These are phyloP conservation scores for Myripristis jacobus DNA, from an alignment of 2,797 vertebrate species.

Conservation along the genomic window DNA sequence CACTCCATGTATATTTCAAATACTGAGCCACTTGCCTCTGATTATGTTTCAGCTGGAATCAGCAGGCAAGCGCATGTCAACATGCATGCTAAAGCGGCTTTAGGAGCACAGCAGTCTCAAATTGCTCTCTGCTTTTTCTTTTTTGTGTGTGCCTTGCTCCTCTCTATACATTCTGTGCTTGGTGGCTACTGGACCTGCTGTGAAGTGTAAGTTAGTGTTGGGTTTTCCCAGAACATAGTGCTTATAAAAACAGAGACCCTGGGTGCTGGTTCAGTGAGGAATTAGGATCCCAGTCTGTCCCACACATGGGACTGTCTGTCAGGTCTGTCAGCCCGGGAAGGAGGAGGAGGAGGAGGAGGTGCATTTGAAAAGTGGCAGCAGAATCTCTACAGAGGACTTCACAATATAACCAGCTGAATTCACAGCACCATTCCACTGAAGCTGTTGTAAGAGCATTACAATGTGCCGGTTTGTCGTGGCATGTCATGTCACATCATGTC, in stretches of 20 bases:
- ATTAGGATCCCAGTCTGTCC: conserved; percentile 47
- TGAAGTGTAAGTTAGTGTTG: conserved; percentile 65
- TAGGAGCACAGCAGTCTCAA: conserved; percentile 18
- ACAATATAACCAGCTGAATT: conserved; percentile 51
- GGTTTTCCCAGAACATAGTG: conserved; percentile 67
- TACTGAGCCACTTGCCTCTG: conserved; percentile 12
- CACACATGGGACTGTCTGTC: conserved; percentile 78
- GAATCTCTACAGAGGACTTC: conserved; percentile 37
- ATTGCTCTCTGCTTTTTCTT: not conserved
- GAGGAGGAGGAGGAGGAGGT: conserved; percentile 50
- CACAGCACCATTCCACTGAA: conserved; percentile 30
- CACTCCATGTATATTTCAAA: conserved; percentile 8
- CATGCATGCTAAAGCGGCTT: conserved; percentile 26
- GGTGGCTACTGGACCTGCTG: conserved; percentile 32
- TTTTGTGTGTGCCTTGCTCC: not conserved
- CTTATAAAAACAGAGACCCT: conserved; percentile 58
- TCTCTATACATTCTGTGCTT: conserved; percentile 4
- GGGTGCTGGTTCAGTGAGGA: conserved; percentile 35
- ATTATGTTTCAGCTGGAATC: conserved; percentile 24
- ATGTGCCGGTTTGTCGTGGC: too few species aligned
- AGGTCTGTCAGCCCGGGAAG: conserved; percentile 42
- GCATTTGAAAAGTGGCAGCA: conserved; percentile 46
- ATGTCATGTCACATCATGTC: not conserved
- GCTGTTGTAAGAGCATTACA: conserved; percentile 18
- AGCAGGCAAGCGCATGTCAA: conserved; percentile 1